Evolutionary conservation across 2,113 vertebrate species (phyloP).

Genomic region (Galbula dea): DNA sequence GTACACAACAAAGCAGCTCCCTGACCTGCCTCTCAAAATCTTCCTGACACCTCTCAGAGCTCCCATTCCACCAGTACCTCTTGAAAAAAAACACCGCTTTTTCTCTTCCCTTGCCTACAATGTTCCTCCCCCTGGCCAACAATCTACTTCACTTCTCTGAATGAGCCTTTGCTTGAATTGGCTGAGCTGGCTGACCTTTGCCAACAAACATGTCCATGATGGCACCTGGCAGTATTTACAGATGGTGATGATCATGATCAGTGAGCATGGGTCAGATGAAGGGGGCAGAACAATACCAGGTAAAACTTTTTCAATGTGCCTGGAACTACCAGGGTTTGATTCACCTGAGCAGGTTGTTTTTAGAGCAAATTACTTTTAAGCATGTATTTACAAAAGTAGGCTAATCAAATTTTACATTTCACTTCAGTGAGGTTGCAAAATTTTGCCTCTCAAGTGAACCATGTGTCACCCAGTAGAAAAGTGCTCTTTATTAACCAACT

Average conservation of each 20-base stretch:
- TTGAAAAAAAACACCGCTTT: background rate
- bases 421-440: background rate
- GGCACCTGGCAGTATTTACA: background rate
- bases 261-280: background rate
- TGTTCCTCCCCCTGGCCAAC: background rate
- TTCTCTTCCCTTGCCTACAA: background rate
- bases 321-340: background rate
- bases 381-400: background rate
- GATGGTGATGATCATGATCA: background rate
- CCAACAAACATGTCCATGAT: rapidly evolving
- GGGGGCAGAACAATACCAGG: background rate
- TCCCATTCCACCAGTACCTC: background rate
- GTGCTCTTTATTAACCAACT: constrained; percentile 44
- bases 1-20: background rate
- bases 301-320: background rate
- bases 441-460: background rate
- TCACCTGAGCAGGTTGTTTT: background rate
- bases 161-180: background rate
- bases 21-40: background rate
- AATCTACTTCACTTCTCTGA: background rate
- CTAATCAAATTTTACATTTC: background rate
- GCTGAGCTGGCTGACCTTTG: background rate
- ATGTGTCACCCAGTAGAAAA: background rate
- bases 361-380: background rate
- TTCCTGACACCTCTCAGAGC: background rate